Evolutionary conservation across 2,113 vertebrate species (phyloP).

Genomic region (Zosterops borbonicus): DNA sequence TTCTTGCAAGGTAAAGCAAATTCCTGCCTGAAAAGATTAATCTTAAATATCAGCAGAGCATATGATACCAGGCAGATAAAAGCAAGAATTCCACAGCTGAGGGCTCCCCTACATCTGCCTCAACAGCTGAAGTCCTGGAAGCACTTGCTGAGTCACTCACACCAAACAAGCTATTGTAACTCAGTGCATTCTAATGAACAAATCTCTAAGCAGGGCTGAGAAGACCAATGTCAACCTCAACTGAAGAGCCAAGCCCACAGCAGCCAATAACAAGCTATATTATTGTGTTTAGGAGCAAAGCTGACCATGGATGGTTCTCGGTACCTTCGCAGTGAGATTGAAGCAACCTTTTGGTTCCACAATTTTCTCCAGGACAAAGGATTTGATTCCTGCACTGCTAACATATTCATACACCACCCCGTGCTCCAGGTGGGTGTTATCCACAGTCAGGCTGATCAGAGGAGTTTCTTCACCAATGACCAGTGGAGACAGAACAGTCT

Average conservation of each 20-base stretch:
- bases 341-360: constrained; percentile 94
- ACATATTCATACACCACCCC: constrained; percentile 94
- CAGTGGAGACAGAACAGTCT: constrained; percentile 46
- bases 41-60: neutral
- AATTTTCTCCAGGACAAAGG: constrained; percentile 92
- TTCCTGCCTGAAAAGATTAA: neutral
- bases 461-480: constrained; percentile 70
- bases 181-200: neutral
- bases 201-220: neutral
- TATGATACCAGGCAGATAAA: neutral
- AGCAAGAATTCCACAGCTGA: neutral
- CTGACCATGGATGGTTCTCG: rapidly evolving
- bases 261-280: neutral
- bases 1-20: neutral
- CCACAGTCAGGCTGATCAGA: constrained; percentile 88
- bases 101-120: neutral
- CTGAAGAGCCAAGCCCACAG: neutral
- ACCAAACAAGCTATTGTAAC: neutral
- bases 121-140: neutral
- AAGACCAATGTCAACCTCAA: neutral
- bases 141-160: neutral
- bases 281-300: neutral
- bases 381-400: constrained; percentile 90
- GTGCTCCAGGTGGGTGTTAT: constrained; percentile 91
- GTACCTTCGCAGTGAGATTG: constrained; percentile 92